phyloP scores from a whole-genome alignment of 2,888 invertebrate species.

The Andrena dorsata region DNA sequence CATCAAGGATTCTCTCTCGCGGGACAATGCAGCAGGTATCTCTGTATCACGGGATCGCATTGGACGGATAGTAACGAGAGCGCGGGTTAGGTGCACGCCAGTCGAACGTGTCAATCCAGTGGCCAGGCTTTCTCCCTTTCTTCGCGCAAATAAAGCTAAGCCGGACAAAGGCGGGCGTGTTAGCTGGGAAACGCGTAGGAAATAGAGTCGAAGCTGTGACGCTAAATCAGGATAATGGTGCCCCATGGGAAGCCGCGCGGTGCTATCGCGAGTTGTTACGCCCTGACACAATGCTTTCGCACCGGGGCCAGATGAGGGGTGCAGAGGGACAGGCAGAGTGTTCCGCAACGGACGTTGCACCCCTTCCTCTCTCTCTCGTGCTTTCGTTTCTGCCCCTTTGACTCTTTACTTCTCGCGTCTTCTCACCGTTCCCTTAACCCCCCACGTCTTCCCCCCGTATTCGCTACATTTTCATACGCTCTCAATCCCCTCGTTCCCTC shows the following conservation, averaged over 20 bases:
- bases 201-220: slow-evolving; percentile 72
- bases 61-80: slow-evolving; percentile 11
- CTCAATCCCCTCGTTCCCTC: background rate
- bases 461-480: slow-evolving; percentile 17
- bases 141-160: slow-evolving; percentile 61
- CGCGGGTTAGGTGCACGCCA: background rate
- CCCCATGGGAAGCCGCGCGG: slow-evolving; percentile 75
- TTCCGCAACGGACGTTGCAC: slow-evolving; percentile 45
- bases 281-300: slow-evolving; percentile 67
- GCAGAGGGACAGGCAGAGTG: slow-evolving; percentile 29
- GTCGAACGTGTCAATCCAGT: slow-evolving; percentile 55
- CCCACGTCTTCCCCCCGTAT: background rate
- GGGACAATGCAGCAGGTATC: background rate
- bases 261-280: slow-evolving; percentile 76
- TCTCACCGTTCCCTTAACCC: background rate
- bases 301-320: slow-evolving; percentile 34
- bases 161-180: slow-evolving; percentile 54
- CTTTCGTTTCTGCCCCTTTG: background rate
- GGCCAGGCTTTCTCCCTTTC: slow-evolving; percentile 29
- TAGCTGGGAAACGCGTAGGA: slow-evolving; percentile 48
- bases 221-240: slow-evolving; percentile 83
- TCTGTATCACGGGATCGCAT: slow-evolving; percentile 45
- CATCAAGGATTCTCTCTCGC: background rate
- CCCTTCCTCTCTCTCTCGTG: background rate
- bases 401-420: background rate